Evolutionary conservation across 2,888 invertebrate species (phyloP), one percentile per base, ranked within the genome.

Genomic region (Oscheius sp.): DNA sequence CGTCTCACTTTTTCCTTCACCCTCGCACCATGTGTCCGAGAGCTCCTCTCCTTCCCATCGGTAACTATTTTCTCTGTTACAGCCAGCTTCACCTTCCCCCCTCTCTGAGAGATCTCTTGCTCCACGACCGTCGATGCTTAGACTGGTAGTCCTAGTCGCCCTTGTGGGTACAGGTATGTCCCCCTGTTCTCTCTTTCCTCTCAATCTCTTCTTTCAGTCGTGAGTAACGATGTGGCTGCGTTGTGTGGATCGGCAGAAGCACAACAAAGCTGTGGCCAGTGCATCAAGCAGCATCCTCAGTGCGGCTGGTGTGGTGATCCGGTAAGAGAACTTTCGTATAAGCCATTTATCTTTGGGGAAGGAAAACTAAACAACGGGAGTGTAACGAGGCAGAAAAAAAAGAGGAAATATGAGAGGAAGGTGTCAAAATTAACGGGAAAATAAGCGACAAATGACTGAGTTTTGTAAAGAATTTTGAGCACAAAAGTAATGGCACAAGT

Each of bases 241-340:
- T 2, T 72, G 12, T 79, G 80, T 55, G 52, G 56, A 16, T 63
- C 49, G 63, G 45, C 64, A 0, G 77, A 76, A 35, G 74, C 79
- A 18, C 81, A 79, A 35, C 72, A 76, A 21, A 77, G 79, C 53
- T 87, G 87, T 74, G 83, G 83, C 16, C 78, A 81, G 41, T 87
- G 87, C 49, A 84, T 85, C 41, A 81, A 86, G 63, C 73, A 81
- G 29, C 77, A 84, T 71, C 76, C 77, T 12, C 83, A 84, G 25
- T 86, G 86, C 64, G 85, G 82, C 43, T 87, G 86, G 86, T 86
- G 86, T 66, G 78, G 77, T 5, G 86, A 86, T 46, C 84, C 84
- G 55, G 85, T 85, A 73, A 66, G 75, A 59, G n/a, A n/a, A n/a
- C n/a, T 35, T 35, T 35, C 35, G 35, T 35, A 35, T 35, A 35